phyloP scores from a whole-genome alignment of 2,888 invertebrate species.

The Formica aserva region DNA sequence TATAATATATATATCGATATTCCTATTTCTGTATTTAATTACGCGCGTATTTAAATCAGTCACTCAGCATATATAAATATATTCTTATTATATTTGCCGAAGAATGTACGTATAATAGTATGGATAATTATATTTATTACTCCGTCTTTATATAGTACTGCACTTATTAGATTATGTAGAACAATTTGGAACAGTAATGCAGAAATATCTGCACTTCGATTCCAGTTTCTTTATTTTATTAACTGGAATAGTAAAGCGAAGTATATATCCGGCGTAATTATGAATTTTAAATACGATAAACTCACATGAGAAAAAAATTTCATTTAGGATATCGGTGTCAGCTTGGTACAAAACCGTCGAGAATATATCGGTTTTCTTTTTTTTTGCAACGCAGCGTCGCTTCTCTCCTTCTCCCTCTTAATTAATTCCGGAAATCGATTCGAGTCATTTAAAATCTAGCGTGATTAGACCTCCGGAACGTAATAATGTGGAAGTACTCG shows the following conservation, averaged over 20 bases:
- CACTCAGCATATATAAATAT: conserved; percentile 6
- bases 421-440: conserved; percentile 37
- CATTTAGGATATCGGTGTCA: neutral
- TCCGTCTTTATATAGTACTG: neutral
- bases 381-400: neutral
- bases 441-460: conserved; percentile 29
- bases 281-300: conserved; percentile 11
- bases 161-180: conserved; percentile 22
- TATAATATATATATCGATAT: neutral
- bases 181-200: neutral
- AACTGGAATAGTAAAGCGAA: conserved; percentile 20
- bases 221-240: conserved; percentile 7
- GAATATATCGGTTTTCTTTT: neutral
- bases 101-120: neutral
- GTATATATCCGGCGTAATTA: neutral
- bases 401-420: neutral
- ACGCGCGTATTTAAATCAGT: neutral
- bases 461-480: conserved; percentile 25
- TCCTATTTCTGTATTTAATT: neutral
- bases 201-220: neutral
- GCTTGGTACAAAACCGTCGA: neutral
- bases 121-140: conserved; percentile 24
- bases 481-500: conserved; percentile 54
- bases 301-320: neutral
- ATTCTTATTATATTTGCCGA: conserved; percentile 20